Base-by-base conservation (phyloP, 2,113 vertebrate genomes). In the Steatornis caripensis region DNA sequence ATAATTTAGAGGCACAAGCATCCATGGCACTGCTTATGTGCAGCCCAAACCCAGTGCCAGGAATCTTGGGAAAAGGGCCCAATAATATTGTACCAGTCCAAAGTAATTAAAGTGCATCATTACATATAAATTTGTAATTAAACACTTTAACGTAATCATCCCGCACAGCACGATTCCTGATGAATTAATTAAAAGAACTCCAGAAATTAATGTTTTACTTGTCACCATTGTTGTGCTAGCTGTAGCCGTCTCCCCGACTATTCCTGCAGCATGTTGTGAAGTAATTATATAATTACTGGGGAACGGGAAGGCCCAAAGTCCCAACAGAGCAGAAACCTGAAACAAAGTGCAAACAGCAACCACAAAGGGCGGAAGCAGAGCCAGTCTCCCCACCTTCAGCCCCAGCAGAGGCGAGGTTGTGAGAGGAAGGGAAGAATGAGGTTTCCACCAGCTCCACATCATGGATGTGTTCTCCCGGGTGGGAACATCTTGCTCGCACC, bases 121-220 rank as follows among this genome's bases (percentile, higher is more conserved):
- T 98, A 98, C 98, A 98, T 98, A 98, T 98, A 99, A 99, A 99
- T 99, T 99, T 98, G 98, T 99, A 98, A 99, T 99, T 99, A 99
- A 99, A 98, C 99, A 99, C 99, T 99, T 98, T 98, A 98, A 98
- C 98, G 97, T 98, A 98, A 98, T 99, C 98, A 99, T 98, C 98
- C 98, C 97, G 97, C 98, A 98, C 99, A 99, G 98, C 98, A 98
- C 96, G 98, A 98, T 95, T 98, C 98, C 97, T 97, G 98, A 98
- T 98, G 98, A 99, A 98, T 99, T 99, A 99, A 99, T 99, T 99
- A 98, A 97, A 97, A 98, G 98, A 98, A 99, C 98, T 98, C 94
- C 98, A 99, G 99, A 98, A 98, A 99, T 99, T 98, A 98, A 98
- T 98, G 98, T 99, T 98, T 98, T 98, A 97, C 97, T 98, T 98